Base-by-base conservation (phyloP, 1,140 invertebrate species). In the Apis laboriosa region DNA sequence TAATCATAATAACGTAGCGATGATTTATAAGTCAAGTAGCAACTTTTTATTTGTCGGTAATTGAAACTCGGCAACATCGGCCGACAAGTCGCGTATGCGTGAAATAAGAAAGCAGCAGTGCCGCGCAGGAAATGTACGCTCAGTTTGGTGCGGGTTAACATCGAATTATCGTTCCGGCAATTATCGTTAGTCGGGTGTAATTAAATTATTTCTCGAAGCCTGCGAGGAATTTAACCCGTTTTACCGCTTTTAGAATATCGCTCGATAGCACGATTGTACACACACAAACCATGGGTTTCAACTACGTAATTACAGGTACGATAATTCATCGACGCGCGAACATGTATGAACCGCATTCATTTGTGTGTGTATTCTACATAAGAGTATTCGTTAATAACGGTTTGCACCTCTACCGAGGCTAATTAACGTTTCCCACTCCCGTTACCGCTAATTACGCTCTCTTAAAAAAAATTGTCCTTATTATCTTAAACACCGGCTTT, bases 401-500 rank as follows among this genome's bases (percentile, higher is more conserved):
- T 85, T 89, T 86, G 87, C 81, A 88, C 74, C 84, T 86, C 71
- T 28, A 55, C 76, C 70, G 43, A 28, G 77, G 81, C 77, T 88
- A 89, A 89, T 89, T 89, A 89, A 77, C 72, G 87, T 81, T 86
- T 86, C 73, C 84, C 80, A 78, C 75, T 56, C 61, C 60, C 51
- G 61, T n/a, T 76, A 21, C 75, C 53, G 77, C 61, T 81, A 84
- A 88, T 88, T 81, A 74, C 76, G 66, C 66, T 28, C 24, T 55
- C 19, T 68, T 15, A 24, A 81, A 81, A 72, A 88, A 74, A 80
- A 43, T 43, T 64, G 60, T 75, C 64, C 80, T 78, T 55, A 88
- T 88, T 84, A 84, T 80, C 70, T 86, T 86, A 88, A 88, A 88
- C 60, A 84, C 77, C 13, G 68, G 84, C 21, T 86, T 83, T 79